phyloP scores from a whole-genome alignment of 2,797 vertebrate genomes.

The Phalanger gymnotis region DNA sequence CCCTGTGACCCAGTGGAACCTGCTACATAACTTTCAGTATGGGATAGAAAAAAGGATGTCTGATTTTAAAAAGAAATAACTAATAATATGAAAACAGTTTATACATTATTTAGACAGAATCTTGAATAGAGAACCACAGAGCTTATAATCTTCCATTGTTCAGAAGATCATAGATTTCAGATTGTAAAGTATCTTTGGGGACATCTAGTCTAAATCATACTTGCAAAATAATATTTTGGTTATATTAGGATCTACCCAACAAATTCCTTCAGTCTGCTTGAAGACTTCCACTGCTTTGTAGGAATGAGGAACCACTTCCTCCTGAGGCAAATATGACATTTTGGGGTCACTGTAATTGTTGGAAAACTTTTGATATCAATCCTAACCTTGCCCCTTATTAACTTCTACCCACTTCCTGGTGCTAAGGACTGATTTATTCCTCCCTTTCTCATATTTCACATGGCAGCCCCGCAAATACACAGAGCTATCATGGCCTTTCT shows the following conservation, averaged over 20 bases:
- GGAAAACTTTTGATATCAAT: neutral
- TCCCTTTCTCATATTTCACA: neutral
- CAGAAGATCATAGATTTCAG: neutral
- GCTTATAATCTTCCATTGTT: neutral
- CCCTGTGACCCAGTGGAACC: neutral
- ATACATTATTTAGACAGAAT: neutral
- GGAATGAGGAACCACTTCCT: neutral
- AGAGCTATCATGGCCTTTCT: neutral
- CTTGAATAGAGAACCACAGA: neutral
- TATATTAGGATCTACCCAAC: neutral
- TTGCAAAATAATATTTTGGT: neutral
- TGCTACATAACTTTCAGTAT: neutral
- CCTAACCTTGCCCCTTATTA: neutral
- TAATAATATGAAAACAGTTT: neutral
- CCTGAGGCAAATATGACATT: neutral
- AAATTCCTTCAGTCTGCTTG: neutral
- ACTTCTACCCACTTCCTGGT: neutral
- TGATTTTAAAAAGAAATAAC: neutral
- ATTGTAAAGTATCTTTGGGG: neutral
- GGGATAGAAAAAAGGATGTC: neutral
- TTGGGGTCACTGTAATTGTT: neutral
- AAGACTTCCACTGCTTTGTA: neutral
- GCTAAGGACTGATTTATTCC: neutral
- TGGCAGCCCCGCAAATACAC: neutral
- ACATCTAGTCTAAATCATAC: neutral